Base-by-base conservation (phyloP, 2,113 vertebrate species). In the Maccullochella peelii region DNA sequence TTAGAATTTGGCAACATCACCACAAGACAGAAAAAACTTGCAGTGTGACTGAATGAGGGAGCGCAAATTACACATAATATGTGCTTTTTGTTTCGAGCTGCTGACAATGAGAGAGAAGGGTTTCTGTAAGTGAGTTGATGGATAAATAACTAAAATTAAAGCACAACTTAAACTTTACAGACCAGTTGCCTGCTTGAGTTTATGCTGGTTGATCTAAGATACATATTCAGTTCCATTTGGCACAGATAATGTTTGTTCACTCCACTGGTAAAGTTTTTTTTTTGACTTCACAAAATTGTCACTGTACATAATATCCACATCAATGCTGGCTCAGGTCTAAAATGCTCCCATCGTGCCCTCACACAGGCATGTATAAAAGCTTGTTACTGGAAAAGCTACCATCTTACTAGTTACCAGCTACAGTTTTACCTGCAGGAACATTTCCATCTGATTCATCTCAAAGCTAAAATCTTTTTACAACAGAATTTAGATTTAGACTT, bases 161-260 rank as follows among this genome's bases (percentile, higher is more conserved):
- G 30, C n/a, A 80, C 73, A 70, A 65, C 42, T 65, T 79, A 36
- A 67, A 82, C 62, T 94, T 92, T 84, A 95, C 94, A 95, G 96
- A 96, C 96, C 49, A 91, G 21, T 94, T 95, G 95, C 90, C 83
- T 91, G 74, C 75, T 85, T 36, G 3, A 66, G 9, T 77, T 75
- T 54, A 84, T 89, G 90, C 91, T 92, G 88, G 91, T 91, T 80
- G 82, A 76, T 88, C 75, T 73, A 63, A 74, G 80, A 68, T 86
- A 82, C 54, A 89, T 72, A 68, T 84, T 91, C 49, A 86, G 80
- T 77, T 88, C 62, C 73, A n/a, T 93, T 94, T 94, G 94, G 94
- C 94, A 94, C 94, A 86, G 66, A 84, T 78, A 90, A 73, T 52
- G 61, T 90, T 91, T 89, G 82, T 86, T 91, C 79, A 93, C 86